phyloP scores from a whole-genome alignment of 2,113 vertebrate genomes.

The Heptranchias perlo region DNA sequence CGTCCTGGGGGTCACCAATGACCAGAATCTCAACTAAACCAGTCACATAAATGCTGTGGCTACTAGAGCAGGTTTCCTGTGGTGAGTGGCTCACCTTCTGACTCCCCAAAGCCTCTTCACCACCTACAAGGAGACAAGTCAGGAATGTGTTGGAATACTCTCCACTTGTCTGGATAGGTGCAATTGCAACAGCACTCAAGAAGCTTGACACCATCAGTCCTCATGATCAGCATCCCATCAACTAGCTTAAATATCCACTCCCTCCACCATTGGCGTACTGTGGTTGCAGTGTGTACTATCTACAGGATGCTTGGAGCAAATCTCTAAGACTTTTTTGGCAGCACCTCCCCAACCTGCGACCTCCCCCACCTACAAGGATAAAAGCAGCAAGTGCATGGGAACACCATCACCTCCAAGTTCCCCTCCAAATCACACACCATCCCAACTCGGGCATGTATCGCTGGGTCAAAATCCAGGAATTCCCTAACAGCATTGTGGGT shows the following conservation, averaged over 20 bases:
- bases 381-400: no score
- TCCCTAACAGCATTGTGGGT: not conserved
- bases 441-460: not conserved
- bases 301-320: not conserved
- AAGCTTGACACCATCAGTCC: not conserved
- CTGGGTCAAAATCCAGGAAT: not conserved
- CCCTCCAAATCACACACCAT: not conserved
- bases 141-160: not conserved
- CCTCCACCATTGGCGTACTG: not conserved
- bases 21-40: not conserved
- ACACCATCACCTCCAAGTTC: no score
- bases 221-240: not conserved
- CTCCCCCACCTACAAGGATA: no score
- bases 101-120: not conserved
- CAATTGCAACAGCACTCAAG: not conserved
- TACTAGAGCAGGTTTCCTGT: no score
- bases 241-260: not conserved
- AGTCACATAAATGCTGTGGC: no score
- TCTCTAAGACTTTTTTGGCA: not conserved
- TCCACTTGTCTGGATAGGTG: not conserved
- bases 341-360: not conserved
- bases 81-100: not conserved
- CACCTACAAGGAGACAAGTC: not conserved
- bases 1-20: not conserved
- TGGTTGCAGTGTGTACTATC: not conserved